Evolutionary conservation across 2,797 vertebrate species (phyloP).

Genomic region (Poecilia wingei): DNA sequence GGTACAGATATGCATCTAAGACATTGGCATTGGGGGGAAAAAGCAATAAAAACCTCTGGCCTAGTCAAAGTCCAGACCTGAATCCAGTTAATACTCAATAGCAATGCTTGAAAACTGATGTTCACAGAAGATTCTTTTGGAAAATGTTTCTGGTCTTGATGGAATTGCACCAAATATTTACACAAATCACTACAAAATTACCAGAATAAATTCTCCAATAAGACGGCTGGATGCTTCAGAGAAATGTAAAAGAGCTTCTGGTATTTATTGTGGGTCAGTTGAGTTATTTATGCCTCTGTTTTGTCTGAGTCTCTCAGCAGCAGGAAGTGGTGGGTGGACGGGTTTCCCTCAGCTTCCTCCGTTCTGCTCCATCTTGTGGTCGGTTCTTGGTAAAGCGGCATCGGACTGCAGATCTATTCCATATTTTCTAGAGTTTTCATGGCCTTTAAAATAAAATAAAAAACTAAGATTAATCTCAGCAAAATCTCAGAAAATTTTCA

Average conservation of each 20-base stretch:
- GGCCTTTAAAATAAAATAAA: not conserved
- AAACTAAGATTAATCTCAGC: too few species aligned
- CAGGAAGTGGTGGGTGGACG: not conserved
- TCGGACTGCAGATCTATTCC: not conserved
- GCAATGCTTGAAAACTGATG: too few species aligned
- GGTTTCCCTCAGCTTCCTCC: not conserved
- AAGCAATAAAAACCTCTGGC: not conserved
- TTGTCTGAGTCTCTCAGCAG: not conserved
- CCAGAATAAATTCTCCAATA: too few species aligned
- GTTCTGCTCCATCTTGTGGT: not conserved
- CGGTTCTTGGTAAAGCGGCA: not conserved
- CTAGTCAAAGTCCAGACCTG: not conserved
- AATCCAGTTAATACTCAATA: not conserved
- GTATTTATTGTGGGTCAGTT: not conserved
- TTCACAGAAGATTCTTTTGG: too few species aligned
- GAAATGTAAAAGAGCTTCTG: too few species aligned
- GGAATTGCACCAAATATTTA: too few species aligned
- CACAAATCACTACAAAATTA: too few species aligned
- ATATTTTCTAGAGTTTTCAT: not conserved
- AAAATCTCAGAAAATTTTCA: too few species aligned
- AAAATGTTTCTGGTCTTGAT: too few species aligned
- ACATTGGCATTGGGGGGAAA: not conserved
- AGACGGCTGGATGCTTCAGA: too few species aligned
- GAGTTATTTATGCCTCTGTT: not conserved
- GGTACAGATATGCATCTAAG: not conserved